These are phyloP conservation scores for Lacanobia wlatinum DNA, from an alignment of 2,888 invertebrate genomes.

Conservation along the genomic window DNA sequence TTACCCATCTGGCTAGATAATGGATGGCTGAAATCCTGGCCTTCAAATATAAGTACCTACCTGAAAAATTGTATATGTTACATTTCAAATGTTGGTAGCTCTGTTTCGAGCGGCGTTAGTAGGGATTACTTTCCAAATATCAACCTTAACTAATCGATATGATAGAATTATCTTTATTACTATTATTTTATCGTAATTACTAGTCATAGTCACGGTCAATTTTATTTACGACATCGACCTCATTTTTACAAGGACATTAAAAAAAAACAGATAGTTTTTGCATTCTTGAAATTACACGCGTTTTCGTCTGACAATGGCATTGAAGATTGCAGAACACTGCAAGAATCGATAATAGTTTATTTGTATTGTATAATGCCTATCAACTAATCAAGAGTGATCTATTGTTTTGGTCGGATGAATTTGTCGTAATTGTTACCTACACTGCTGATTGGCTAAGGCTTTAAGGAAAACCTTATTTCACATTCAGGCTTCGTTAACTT, in stretches of 20 bases:
- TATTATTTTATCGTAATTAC: constrained; percentile 46
- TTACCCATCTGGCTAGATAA: too few species aligned
- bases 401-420: constrained; percentile 32
- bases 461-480: neutral
- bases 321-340: constrained; percentile 70
- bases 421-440: constrained; percentile 44
- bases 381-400: constrained; percentile 49
- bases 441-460: constrained; percentile 18
- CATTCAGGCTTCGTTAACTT: constrained; percentile 36
- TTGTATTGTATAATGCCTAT: constrained; percentile 56
- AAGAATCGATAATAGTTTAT: constrained; percentile 62
- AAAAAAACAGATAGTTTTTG: constrained; percentile 58
- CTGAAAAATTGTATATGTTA: too few species aligned
- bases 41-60: neutral
- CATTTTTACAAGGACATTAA: constrained; percentile 61
- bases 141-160: constrained; percentile 11
- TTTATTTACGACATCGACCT: constrained; percentile 59
- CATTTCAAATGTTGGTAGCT: too few species aligned
- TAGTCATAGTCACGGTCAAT: constrained; percentile 51
- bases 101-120: too few species aligned
- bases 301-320: constrained; percentile 75
- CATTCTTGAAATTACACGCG: constrained; percentile 64
- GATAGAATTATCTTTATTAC: constrained; percentile 28
- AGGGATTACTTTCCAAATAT: constrained; percentile 15
- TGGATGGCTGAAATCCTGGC: neutral